Percentiles rank a stretch among this genome's conserved stretches.
phyloP scores from a whole-genome alignment of 2,888 invertebrate genomes.

The Lomographa bimaculata region DNA sequence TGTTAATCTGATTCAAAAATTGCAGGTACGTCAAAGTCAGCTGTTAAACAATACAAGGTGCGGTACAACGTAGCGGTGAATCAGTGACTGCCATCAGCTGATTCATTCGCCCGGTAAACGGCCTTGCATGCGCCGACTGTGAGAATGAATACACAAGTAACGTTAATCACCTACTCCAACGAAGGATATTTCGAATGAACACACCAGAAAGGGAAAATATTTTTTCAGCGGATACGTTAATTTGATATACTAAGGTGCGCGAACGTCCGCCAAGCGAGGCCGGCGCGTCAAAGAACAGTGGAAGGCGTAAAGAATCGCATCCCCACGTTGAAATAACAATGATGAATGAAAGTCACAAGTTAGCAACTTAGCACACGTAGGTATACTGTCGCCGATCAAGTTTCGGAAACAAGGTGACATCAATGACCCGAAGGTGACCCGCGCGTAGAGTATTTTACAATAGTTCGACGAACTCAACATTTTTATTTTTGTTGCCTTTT shows the following conservation, averaged over 20 bases:
- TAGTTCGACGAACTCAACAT: conserved; percentile 65
- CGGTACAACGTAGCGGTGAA: conserved; percentile 52
- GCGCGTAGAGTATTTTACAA: conserved; percentile 49
- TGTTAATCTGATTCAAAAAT: conserved; percentile 39
- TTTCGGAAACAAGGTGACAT: conserved; percentile 79
- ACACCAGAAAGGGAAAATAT: conserved; percentile 10
- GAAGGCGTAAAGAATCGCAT: conserved; percentile 31
- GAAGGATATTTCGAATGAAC: conserved; percentile 43
- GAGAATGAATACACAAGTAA: conserved; percentile 56
- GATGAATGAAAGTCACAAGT: conserved; percentile 63
- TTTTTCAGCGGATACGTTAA: conserved; percentile 6
- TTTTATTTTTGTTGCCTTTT: conserved; percentile 45
- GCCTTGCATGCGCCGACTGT: conserved; percentile 64
- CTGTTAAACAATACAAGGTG: conserved; percentile 59
- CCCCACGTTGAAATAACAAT: conserved; percentile 44
- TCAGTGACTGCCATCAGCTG: conserved; percentile 68
- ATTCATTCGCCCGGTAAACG: conserved; percentile 62
- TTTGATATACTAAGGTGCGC: conserved; percentile 2
- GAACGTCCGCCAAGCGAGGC: conserved; percentile 6
- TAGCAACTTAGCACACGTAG: conserved; percentile 55
- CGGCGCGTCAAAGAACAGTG: conserved; percentile 25
- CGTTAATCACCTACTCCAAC: conserved; percentile 51
- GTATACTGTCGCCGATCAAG: conserved; percentile 72
- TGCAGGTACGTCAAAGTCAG: conserved; percentile 47
- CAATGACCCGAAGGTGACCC: conserved; percentile 75